Base-by-base conservation (phyloP, 2,888 invertebrate genomes). In the Tenthredo amoena region DNA sequence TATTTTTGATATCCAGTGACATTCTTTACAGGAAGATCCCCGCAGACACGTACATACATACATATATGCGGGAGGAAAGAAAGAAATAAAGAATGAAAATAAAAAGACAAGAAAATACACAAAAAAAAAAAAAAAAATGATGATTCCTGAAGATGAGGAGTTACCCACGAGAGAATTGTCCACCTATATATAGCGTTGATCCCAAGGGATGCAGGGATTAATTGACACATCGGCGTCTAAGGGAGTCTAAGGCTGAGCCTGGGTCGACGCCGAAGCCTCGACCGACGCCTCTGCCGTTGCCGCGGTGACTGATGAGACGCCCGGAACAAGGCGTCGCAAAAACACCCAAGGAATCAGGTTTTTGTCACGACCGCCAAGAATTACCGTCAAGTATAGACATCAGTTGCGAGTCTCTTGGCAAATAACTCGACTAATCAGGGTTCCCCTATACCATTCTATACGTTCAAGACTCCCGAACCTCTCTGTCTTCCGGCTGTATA, bases 141-240 rank as follows among this genome's bases (percentile, higher is more conserved):
- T 37, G 65, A 81, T 62, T 81, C 65, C 10, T 31, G 50, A 21
- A 34, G 77, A 77, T 31, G 50, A 77, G 34, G 34, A 55, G 62
- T 58, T 81, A 21, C 55, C 77, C 40, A 15, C n/a, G n/a, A 21
- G 37, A 21, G 81, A 62, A 15, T 62, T 26, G 58, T 58, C 58
- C 81, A n/a, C 37, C 81, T 40, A 55, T 40, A 55, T 40, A 55
- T 26, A 18, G 68, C 81, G 81, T 81, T 81, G 81, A 87, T 90
- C 92, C 90, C 91, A 77, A 72, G 91, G 91, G 91, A 91, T 89
- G 89, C 89, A 85, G 84, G 92, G 91, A 93, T 93, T 93, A 93
- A 93, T 93, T 93, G 93, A 93, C 93, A 93, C 93, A 93, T 93
- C 91, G 93, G 91, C 91, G 92, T 91, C 90, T 88, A 87, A 86